Percentiles rank a stretch among this genome's conserved stretches.
phyloP scores from a whole-genome alignment of 2,113 vertebrate genomes.

The Taurulus bubalis region DNA sequence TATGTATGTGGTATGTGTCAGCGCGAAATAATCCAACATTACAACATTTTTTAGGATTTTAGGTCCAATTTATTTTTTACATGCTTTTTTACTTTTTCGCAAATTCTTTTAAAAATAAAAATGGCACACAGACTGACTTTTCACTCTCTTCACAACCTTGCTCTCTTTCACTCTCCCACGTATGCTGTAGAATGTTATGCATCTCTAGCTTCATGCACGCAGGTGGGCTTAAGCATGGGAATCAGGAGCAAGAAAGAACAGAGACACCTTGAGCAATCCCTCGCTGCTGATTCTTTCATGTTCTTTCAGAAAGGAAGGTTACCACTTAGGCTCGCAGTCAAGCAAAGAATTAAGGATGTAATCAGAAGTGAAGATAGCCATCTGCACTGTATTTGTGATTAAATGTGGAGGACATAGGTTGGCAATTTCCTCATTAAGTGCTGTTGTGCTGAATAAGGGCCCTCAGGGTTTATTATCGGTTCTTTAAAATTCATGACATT shows the following conservation, averaged over 20 bases:
- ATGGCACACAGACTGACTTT: background rate
- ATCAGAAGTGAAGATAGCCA: conserved; percentile 72
- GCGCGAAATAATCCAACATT: background rate
- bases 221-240: background rate
- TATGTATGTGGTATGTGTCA: background rate
- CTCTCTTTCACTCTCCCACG: background rate
- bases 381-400: conserved; percentile 71
- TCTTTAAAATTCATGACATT: conserved; percentile 79
- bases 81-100: background rate
- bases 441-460: conserved; percentile 78
- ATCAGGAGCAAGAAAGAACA: conserved; percentile 20
- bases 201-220: conserved; percentile 22
- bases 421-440: conserved; percentile 72
- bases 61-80: background rate
- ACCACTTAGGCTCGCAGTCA: conserved; percentile 62
- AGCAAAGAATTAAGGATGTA: conserved; percentile 69
- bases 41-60: background rate
- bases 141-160: background rate
- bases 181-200: background rate
- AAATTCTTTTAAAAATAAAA: background rate
- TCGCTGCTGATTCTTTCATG: conserved; percentile 60
- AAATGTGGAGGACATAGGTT: conserved; percentile 66
- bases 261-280: conserved; percentile 47
- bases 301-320: conserved; percentile 40
- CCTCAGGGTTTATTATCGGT: conserved; percentile 76